Percentiles rank a stretch among this genome's conserved stretches.
Evolutionary conservation across 92 coral and sea anemone genomes (phyloP).

Genomic region (Phymanthus crucifer): DNA sequence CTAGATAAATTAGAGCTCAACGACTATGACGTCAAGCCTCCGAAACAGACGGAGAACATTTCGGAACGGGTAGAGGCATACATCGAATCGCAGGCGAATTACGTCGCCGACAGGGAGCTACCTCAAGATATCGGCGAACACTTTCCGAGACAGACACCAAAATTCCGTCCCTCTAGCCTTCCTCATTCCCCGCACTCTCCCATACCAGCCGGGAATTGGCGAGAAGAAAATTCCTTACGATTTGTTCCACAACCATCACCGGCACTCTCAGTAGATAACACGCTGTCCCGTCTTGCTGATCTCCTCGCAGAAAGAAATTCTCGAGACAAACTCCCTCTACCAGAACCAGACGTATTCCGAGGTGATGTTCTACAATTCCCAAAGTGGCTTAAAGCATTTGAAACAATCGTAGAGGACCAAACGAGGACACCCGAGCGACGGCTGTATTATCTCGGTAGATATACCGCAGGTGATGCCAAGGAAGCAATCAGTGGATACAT

Average conservation of each 20-base stretch:
- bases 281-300: background rate
- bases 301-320: background rate
- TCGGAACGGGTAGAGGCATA: no score
- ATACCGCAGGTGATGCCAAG: constrained; percentile 8
- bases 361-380: background rate
- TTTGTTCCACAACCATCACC: background rate
- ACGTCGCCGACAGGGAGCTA: no score
- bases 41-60: no score
- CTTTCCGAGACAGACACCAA: no score
- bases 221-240: no score
- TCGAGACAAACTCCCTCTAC: background rate
- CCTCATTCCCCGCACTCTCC: no score
- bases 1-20: no score
- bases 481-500: constrained; percentile 16
- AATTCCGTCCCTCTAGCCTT: no score
- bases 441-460: constrained; percentile 11
- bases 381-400: background rate
- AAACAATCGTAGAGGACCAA: background rate
- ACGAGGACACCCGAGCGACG: background rate
- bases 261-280: background rate
- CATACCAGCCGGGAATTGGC: no score
- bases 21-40: no score
- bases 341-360: background rate
- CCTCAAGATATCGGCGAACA: no score
- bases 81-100: no score